phyloP scores from a whole-genome alignment of 2,888 invertebrate species.

The Elegia similella region DNA sequence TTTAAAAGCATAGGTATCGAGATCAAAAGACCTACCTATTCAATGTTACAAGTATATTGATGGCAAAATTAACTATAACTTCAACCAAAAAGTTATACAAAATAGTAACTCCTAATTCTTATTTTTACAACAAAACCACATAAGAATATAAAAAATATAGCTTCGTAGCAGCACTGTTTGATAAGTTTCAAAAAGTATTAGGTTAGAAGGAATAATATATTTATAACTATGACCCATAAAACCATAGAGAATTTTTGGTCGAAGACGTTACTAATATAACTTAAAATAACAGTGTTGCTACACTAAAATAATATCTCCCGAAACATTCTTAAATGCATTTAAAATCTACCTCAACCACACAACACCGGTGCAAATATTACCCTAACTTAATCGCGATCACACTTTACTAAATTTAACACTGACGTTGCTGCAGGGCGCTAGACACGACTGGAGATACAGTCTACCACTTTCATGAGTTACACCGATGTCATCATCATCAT shows the following conservation, averaged over 20 bases:
- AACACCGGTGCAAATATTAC: slow-evolving; percentile 39
- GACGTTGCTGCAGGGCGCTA: too few species aligned
- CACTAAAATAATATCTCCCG: not conserved
- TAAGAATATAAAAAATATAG: not conserved
- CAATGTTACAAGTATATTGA: not conserved
- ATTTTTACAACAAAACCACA: slow-evolving; percentile 22
- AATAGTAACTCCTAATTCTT: slow-evolving; percentile 30
- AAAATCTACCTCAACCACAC: slow-evolving; percentile 42
- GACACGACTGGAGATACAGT: too few species aligned
- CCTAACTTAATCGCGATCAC: too few species aligned
- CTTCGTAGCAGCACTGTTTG: not conserved
- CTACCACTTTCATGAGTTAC: too few species aligned
- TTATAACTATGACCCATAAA: too few species aligned
- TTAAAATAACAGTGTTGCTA: not conserved
- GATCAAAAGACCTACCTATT: not conserved
- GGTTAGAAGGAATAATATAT: too few species aligned
- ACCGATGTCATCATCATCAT: too few species aligned
- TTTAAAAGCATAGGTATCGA: not conserved
- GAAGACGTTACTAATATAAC: too few species aligned
- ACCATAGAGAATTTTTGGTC: too few species aligned
- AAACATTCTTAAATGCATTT: slow-evolving; percentile 51
- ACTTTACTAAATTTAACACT: too few species aligned
- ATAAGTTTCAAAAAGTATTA: too few species aligned
- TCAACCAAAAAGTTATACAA: too few species aligned
- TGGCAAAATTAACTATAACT: not conserved